Base-by-base conservation (phyloP, 2,113 vertebrate species). In the Otis tarda region DNA sequence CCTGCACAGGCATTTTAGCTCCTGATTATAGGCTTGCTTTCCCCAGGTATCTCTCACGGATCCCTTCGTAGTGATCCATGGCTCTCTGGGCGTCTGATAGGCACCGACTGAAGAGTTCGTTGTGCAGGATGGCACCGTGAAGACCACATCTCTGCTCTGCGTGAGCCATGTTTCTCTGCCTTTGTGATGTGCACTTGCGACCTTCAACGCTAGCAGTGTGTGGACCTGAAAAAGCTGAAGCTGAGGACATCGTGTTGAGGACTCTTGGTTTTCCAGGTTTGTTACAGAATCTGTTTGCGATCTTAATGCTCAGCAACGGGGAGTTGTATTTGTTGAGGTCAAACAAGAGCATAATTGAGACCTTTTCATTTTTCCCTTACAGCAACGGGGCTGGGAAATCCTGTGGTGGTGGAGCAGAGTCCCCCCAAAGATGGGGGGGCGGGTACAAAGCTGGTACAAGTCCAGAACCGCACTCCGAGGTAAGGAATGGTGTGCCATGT, bases 91-190 rank as follows among this genome's bases (percentile, higher is more conserved):
- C 9, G 50, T 61, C 23, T 50, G 60, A 6, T 28, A 22, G 7
- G 1, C 0, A 0, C 2, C 1, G 14, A 1, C 8, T 30, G 60
- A 45, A 28, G 12, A 4, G 22, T 65, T 30, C 17, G 24, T 7
- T 10, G 49, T 1, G 39, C 31, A 28, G 83, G 52, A 33, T 31
- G 80, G 45, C 64, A 13, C 17, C 1, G 56, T 1, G 1, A 23
- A 14, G 68, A 53, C 43, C 45, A 2, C 2, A 5, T 10, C 59
- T 30, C 57, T 47, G 70, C 69, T 60, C 65, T 37, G 71, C 43
- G 59, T 1, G 24, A 12, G 43, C 85, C 1, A 0, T 0, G 4
- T 2, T 6, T 25, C 39, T 53, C 59, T 17, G 37, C 0, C 2
- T 10, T 5, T 47, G 41, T 5, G 7, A 22, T 0, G 1, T 2